Conservation (phyloP, 2,113 vertebrate species). For the Vulpes lagopus region DNA sequence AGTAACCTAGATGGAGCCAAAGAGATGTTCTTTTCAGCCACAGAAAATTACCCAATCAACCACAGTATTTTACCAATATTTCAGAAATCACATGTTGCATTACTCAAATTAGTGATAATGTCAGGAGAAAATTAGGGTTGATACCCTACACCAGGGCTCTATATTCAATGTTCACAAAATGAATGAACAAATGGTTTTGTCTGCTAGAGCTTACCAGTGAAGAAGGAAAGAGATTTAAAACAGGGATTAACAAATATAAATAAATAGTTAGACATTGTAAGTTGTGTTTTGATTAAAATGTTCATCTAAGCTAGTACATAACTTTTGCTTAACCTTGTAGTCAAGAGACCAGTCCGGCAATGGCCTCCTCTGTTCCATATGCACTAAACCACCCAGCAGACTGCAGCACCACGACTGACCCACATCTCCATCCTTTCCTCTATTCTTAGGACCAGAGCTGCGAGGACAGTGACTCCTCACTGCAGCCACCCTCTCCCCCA, state of each 20-base stretch:
- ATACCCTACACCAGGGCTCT: background rate
- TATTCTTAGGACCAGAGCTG: background rate
- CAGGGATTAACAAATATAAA: constrained; percentile 69
- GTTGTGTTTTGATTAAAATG: constrained; percentile 52
- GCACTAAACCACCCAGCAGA: background rate
- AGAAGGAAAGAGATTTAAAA: constrained; percentile 59
- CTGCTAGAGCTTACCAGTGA: constrained; percentile 27
- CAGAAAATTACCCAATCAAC: constrained; percentile 49
- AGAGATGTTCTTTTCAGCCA: constrained; percentile 20
- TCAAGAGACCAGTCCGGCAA: background rate
- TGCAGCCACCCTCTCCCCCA: background rate
- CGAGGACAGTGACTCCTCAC: too few species aligned
- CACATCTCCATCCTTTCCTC: background rate
- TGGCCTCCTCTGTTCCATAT: background rate
- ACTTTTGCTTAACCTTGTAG: background rate
- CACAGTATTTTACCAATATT: constrained; percentile 52
- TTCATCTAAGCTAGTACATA: background rate
- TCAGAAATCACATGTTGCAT: constrained; percentile 58
- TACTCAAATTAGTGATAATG: background rate
- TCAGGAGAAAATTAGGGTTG: constrained; percentile 31
- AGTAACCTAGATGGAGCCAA: background rate
- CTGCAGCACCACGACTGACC: background rate
- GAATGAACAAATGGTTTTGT: constrained; percentile 67
- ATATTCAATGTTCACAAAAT: background rate
- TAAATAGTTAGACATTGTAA: constrained; percentile 48